phyloP scores from a whole-genome alignment of 2,113 vertebrate species.

The Indicator indicator region DNA sequence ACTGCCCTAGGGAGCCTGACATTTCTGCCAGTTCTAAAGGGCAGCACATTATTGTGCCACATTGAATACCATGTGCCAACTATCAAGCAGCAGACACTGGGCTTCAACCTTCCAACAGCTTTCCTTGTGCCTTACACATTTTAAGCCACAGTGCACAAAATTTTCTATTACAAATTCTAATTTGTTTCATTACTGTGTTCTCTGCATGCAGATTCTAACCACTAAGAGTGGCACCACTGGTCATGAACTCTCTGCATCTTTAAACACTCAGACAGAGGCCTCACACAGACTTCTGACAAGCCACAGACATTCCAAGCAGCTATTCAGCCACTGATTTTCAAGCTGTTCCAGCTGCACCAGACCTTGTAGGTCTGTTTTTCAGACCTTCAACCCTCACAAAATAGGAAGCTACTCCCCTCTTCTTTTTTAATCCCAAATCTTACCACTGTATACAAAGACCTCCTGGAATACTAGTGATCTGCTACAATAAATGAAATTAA shows the following conservation, averaged over 20 bases:
- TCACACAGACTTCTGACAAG: neutral
- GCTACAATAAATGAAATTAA: neutral
- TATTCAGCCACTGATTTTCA: neutral
- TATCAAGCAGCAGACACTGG: neutral
- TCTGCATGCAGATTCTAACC: neutral
- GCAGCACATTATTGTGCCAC: neutral
- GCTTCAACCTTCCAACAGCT: neutral
- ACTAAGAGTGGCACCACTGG: neutral
- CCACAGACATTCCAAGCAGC: neutral
- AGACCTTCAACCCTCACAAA: neutral
- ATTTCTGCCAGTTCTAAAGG: neutral
- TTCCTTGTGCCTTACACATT: fast-evolving
- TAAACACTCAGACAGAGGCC: neutral
- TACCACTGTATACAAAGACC: neutral
- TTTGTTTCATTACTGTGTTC: neutral
- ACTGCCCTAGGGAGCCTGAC: neutral
- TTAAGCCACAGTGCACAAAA: neutral
- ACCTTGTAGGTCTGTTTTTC: neutral
- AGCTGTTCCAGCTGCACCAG: neutral
- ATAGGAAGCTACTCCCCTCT: neutral
- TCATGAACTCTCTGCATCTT: neutral
- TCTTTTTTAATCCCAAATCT: neutral
- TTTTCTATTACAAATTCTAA: neutral
- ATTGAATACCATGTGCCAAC: neutral
- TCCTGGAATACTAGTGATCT: neutral